phyloP scores from a whole-genome alignment of 2,888 invertebrate species.

The Meteorus cinctellus region DNA sequence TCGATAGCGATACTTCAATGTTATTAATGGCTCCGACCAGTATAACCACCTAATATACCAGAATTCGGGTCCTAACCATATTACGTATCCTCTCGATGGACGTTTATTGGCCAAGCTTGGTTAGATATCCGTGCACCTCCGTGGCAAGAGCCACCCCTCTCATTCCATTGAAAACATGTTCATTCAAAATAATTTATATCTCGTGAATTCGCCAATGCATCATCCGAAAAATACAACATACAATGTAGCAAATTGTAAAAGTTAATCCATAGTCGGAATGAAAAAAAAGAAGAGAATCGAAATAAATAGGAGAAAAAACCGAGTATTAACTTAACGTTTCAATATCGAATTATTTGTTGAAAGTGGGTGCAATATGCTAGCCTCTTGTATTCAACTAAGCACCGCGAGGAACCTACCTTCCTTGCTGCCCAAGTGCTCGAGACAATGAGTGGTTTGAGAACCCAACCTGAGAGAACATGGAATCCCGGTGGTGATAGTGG shows the following conservation, averaged over 20 bases:
- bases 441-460: constrained; percentile 44
- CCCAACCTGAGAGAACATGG: constrained; percentile 58
- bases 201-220: not conserved
- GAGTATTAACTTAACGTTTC: constrained; percentile 2
- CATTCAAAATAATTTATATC: constrained; percentile 16
- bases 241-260: not conserved
- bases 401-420: not conserved
- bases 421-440: constrained; percentile 35
- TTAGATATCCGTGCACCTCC: constrained; percentile 19
- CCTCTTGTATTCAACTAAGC: constrained; percentile 7
- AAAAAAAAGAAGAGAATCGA: not conserved
- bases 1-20: constrained; percentile 65
- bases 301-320: not conserved
- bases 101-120: constrained; percentile 47
- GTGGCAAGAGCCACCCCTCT: not conserved
- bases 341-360: constrained; percentile 12
- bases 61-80: constrained; percentile 54
- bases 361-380: constrained; percentile 6
- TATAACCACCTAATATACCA: constrained; percentile 66
- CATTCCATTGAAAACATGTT: constrained; percentile 1
- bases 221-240: not conserved
- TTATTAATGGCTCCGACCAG: constrained; percentile 67
- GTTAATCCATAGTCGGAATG: not conserved
- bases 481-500: constrained; percentile 50
- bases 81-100: constrained; percentile 49